A percentile compares a stretch with the other conserved stretches of the same genome.
phyloP scores from a whole-genome alignment of 2,888 invertebrate genomes.

The Xanthorhoe designata region DNA sequence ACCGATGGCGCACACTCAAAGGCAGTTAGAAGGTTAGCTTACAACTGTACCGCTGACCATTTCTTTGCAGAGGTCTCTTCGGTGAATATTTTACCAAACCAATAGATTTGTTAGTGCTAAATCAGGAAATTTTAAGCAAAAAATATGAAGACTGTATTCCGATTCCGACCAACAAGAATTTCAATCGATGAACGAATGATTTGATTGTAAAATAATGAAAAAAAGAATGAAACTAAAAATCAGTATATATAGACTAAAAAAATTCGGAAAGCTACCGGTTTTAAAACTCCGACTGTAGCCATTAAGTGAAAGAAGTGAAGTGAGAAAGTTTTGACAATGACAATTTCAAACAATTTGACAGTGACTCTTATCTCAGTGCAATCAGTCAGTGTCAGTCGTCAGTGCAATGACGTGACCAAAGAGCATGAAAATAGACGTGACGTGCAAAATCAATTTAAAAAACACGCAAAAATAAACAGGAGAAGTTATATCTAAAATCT shows the following conservation, averaged over 20 bases:
- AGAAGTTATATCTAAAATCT: slow-evolving; percentile 18
- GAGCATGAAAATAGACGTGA: too few species aligned
- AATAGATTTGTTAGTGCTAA: slow-evolving; percentile 3
- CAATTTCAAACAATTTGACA: not conserved
- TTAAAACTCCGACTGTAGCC: too few species aligned
- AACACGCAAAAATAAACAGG: slow-evolving; percentile 7
- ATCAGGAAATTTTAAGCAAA: not conserved
- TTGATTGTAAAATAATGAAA: not conserved
- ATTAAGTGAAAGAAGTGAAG: too few species aligned
- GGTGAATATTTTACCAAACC: not conserved
- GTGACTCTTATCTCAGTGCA: too few species aligned
- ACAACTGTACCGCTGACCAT: slow-evolving; percentile 1
- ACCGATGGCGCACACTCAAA: slow-evolving; percentile 23
- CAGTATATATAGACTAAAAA: not conserved
- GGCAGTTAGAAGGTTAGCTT: slow-evolving; percentile 5
- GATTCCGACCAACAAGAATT: not conserved
- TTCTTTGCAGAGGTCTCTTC: not conserved
- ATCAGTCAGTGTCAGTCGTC: too few species aligned
- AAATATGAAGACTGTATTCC: not conserved
- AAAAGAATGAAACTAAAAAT: not conserved
- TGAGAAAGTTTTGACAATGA: too few species aligned
- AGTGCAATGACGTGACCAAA: not conserved
- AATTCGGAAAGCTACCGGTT: too few species aligned
- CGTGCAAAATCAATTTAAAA: not conserved
- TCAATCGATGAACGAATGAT: slow-evolving; percentile 9